These are phyloP conservation scores for Drosophila tripunctata DNA, from an alignment of 2,888 invertebrate species.

Conservation along the genomic window DNA sequence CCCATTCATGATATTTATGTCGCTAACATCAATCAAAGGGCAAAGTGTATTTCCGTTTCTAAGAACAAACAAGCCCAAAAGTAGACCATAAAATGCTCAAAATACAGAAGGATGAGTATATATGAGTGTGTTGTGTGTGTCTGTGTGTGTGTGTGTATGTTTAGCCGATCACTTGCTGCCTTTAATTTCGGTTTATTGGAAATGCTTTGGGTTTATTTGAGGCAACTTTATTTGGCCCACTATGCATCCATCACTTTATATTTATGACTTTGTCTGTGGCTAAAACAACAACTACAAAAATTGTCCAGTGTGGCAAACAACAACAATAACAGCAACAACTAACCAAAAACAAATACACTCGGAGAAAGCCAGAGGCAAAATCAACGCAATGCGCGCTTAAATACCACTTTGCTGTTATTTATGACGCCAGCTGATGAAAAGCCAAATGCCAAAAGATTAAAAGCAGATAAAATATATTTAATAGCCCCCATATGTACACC, in stretches of 20 bases:
- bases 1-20: constrained; percentile 36
- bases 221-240: constrained; percentile 44
- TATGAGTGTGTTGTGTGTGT: not conserved
- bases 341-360: constrained; percentile 25
- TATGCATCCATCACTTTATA: constrained; percentile 71
- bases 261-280: constrained; percentile 66
- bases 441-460: constrained; percentile 77
- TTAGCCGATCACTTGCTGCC: constrained; percentile 22
- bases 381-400: constrained; percentile 58
- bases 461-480: constrained; percentile 78
- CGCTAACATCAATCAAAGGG: constrained; percentile 73
- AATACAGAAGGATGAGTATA: constrained; percentile 14
- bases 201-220: constrained; percentile 16
- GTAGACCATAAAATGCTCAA: constrained; percentile 31
- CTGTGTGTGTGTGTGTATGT: not conserved
- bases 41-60: constrained; percentile 46
- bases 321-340: constrained; percentile 16
- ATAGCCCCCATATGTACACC: constrained; percentile 58
- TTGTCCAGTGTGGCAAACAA: constrained; percentile 6
- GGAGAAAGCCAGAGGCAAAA: constrained; percentile 34
- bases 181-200: constrained; percentile 32
- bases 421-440: constrained; percentile 79
- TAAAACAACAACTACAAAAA: constrained; percentile 30
- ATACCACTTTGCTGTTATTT: constrained; percentile 78
- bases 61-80: constrained; percentile 44